phyloP scores from a whole-genome alignment of 2,888 invertebrate genomes.

The Opisthograptis luteolata region DNA sequence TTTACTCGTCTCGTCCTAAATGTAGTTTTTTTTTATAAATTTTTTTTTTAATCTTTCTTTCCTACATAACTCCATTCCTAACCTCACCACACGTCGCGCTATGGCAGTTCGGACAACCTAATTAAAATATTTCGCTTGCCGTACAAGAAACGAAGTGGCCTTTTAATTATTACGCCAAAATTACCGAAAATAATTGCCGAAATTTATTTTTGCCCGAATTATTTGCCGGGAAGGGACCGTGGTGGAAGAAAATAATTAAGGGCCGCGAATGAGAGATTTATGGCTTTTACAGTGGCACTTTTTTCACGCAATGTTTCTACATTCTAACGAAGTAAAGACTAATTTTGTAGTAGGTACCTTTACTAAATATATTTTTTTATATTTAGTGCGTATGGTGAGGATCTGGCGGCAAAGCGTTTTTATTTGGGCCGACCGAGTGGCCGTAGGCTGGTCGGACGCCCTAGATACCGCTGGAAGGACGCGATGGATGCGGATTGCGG shows the following conservation, averaged over 20 bases:
- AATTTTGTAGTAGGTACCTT: background rate
- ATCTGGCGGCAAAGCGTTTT: too few relatives aligned
- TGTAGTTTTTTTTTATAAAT: too few relatives aligned
- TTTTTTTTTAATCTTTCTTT: constrained; percentile 30
- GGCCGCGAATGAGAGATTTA: constrained; percentile 39
- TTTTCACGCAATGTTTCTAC: background rate
- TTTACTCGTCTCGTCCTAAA: too few relatives aligned
- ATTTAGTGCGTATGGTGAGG: too few relatives aligned
- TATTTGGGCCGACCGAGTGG: too few relatives aligned
- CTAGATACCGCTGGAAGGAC: too few relatives aligned
- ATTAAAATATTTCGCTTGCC: constrained; percentile 77
- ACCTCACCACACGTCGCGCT: constrained; percentile 33
- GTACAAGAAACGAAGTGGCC: constrained; percentile 32
- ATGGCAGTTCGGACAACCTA: constrained; percentile 65
- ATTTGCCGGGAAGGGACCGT: constrained; percentile 13
- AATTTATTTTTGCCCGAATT: constrained; percentile 28
- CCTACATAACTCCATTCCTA: constrained; percentile 34
- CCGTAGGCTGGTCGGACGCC: too few relatives aligned
- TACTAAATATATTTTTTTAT: too few relatives aligned
- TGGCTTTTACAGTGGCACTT: constrained; percentile 17
- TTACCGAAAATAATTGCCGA: constrained; percentile 28
- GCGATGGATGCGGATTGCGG: too few relatives aligned
- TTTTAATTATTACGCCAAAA: constrained; percentile 28
- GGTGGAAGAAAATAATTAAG: constrained; percentile 62
- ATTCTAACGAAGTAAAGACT: background rate